Evolutionary conservation across 2,888 invertebrate species (phyloP).

Genomic region (Lobophora halterata): DNA sequence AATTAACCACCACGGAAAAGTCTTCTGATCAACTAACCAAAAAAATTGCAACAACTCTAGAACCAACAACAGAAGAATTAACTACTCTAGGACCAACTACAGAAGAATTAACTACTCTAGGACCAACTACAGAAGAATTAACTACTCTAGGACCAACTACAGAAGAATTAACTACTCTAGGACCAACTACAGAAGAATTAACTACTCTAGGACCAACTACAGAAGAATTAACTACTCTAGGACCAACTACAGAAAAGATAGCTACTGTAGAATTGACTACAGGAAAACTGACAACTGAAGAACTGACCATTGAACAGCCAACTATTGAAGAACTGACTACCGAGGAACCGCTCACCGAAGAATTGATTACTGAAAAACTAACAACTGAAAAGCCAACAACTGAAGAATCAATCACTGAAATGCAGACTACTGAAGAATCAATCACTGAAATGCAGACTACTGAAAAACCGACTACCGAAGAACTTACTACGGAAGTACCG

Average conservation of each 20-base stretch:
- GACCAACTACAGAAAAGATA: not conserved
- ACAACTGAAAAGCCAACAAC: not conserved
- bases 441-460: conserved; percentile 1
- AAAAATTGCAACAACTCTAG: not conserved
- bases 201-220: not conserved
- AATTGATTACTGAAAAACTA: not conserved
- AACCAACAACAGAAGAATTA: not conserved
- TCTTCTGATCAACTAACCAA: too few species aligned
- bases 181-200: not conserved
- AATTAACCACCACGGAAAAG: too few species aligned
- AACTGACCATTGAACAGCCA: not conserved
- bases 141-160: not conserved
- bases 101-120: not conserved
- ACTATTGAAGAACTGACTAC: conserved; percentile 4
- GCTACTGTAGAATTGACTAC: not conserved
- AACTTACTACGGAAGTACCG: too few species aligned
- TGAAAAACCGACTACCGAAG: conserved; percentile 2
- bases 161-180: not conserved
- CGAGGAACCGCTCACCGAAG: not conserved
- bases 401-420: not conserved
- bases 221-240: not conserved
- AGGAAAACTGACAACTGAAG: not conserved
- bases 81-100: not conserved
- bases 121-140: not conserved
- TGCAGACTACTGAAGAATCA: not conserved